Conservation (phyloP, 1,140 invertebrate genomes). For the Ceratitis capitata region DNA sequence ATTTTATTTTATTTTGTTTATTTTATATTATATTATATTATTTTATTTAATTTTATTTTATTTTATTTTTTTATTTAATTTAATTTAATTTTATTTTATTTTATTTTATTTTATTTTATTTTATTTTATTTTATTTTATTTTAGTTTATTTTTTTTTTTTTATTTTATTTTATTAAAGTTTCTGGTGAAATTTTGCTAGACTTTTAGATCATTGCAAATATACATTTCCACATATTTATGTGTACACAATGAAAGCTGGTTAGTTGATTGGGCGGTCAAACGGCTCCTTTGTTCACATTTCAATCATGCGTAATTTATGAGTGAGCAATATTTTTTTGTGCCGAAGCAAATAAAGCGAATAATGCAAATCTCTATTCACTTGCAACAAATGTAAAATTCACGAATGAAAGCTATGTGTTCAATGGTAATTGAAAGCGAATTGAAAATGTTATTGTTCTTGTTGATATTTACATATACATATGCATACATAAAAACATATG, state of each 20-base stretch:
- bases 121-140: too few species aligned
- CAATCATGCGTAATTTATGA: conserved; percentile 15
- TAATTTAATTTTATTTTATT: too few species aligned
- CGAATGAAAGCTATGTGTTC: too few species aligned
- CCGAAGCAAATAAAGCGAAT: not conserved
- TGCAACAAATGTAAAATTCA: conserved; percentile 12
- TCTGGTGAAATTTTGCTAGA: too few species aligned
- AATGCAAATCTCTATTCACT: conserved; percentile 22
- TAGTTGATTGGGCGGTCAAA: not conserved
- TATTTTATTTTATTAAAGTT: too few species aligned
- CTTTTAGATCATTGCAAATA: not conserved
- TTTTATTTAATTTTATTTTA: too few species aligned
- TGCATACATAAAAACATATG: too few species aligned
- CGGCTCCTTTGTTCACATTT: not conserved
- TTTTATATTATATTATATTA: too few species aligned
- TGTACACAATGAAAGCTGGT: not conserved
- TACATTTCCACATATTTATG: not conserved
- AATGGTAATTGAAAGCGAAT: not conserved
- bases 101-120: too few species aligned
- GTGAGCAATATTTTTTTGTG: not conserved
- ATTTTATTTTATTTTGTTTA: too few species aligned
- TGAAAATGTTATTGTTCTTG: not conserved
- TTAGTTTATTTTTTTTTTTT: too few species aligned
- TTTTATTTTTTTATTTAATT: too few species aligned
- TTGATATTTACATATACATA: not conserved